These are phyloP conservation scores for Heliocidaris erythrogramma DNA, from an alignment of 35 echinoderm and acorn worm genomes.

Conservation along the genomic window DNA sequence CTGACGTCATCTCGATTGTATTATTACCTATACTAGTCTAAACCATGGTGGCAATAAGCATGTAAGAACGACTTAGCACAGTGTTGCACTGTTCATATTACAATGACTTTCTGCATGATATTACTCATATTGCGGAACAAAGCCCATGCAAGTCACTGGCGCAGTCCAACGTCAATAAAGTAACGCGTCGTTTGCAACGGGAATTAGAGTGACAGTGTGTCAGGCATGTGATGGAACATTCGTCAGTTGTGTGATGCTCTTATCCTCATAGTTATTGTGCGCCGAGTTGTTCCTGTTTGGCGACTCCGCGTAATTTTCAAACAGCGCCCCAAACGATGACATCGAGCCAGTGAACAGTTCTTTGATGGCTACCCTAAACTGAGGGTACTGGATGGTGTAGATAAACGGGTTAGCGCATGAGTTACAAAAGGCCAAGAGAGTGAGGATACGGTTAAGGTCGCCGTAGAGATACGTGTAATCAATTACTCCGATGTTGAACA, in stretches of 20 bases:
- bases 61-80: too few species aligned
- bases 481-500: slow-evolving; percentile 70
- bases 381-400: slow-evolving; percentile 78
- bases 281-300: background rate
- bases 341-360: slow-evolving; percentile 40
- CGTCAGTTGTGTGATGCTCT: background rate
- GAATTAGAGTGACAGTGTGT: background rate
- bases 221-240: background rate
- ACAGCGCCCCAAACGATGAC: background rate
- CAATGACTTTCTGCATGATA: too few species aligned
- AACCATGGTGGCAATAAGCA: too few species aligned
- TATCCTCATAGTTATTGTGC: background rate
- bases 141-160: too few species aligned
- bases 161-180: too few species aligned
- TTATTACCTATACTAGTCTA: too few species aligned
- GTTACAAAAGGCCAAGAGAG: slow-evolving; percentile 78
- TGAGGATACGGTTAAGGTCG: slow-evolving; percentile 60
- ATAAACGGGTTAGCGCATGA: slow-evolving; percentile 93
- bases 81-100: too few species aligned
- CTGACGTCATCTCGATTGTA: too few species aligned
- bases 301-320: background rate
- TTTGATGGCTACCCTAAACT: slow-evolving; percentile 69
- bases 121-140: too few species aligned
- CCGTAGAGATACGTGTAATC: slow-evolving; percentile 60
- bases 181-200: too few species aligned